Conservation (phyloP, 2,888 invertebrate genomes). For the Anarsia innoxiella region DNA sequence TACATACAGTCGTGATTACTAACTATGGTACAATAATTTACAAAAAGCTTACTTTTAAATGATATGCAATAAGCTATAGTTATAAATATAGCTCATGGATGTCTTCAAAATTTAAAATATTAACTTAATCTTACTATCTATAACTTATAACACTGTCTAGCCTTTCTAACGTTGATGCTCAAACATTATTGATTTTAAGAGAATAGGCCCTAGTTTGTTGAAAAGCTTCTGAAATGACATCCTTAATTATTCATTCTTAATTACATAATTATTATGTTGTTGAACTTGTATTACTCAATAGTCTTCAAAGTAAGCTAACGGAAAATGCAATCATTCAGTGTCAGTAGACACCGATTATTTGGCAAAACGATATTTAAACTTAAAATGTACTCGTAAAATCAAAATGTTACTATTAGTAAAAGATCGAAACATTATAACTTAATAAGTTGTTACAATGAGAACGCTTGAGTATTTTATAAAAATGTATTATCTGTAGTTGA, state of each 20-base stretch:
- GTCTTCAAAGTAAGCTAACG: constrained; percentile 17
- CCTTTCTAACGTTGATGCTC: constrained; percentile 6
- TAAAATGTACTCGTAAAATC: no score
- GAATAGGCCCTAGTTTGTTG: neutral
- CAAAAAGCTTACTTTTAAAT: constrained; percentile 67
- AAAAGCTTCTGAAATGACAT: constrained; percentile 4
- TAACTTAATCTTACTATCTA: constrained; percentile 11
- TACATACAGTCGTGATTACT: constrained; percentile 60
- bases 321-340: constrained; percentile 20
- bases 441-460: constrained; percentile 8
- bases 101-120: constrained; percentile 11
- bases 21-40: constrained; percentile 71
- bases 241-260: constrained; percentile 2
- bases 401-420: no score
- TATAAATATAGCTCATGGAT: constrained; percentile 24
- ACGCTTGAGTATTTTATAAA: constrained; percentile 11
- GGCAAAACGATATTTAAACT: constrained; percentile 22
- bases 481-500: no score
- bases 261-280: neutral
- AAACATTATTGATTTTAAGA: constrained; percentile 4
- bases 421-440: no score
- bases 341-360: constrained; percentile 26
- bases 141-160: constrained; percentile 8
- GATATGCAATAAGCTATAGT: constrained; percentile 70
- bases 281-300: constrained; percentile 10